Evolutionary conservation across 2,888 invertebrate species (phyloP), one percentile per base, ranked within the genome.

Genomic region (Volucella zonaria): DNA sequence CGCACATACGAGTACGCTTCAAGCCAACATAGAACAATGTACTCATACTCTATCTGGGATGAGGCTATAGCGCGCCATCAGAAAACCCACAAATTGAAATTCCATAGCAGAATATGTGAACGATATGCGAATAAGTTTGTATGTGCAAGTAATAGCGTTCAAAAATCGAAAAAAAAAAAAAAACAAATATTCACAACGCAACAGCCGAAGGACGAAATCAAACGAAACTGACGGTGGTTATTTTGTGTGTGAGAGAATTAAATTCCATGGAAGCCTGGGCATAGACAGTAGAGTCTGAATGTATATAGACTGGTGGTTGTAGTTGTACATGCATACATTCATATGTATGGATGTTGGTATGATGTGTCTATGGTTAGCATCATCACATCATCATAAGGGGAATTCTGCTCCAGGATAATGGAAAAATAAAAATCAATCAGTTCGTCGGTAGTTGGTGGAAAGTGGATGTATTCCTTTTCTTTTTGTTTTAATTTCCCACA

Each of bases 191-290:
- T 40, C 10, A 3, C 15, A 42, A 59, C 67, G 42, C 71, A 54
- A 42, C 40, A n/a, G 49, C 42, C 45, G 62, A 64, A 68, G 61
- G 61, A 45, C 52, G 68, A 77, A 67, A 68, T 77, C 80, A 81
- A 81, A 81, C 78, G 73, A 73, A 82, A 77, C 56, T 78, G 61
- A 68, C 67, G 78, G 82, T 67, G 78, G 82, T 67, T 78, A 82
- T 82, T 74, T 52, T 67, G 78, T 82, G 78, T 74, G 82, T 78
- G 82, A 68, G 78, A 82, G 58, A 82, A 82, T 78, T 78, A 82
- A 82, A 82, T 82, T 82, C 82, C 82, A 82, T 64, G 73, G 73
- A 42, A 74, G 68, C 78, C 78, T 78, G 82, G 47, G 15, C 58
- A 23, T 42, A 73, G 78, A 77, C 77, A 77, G 59, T 56, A 45